These are phyloP conservation scores for Pterophyllum scalare DNA, from an alignment of 2,113 vertebrate genomes.

Conservation along the genomic window DNA sequence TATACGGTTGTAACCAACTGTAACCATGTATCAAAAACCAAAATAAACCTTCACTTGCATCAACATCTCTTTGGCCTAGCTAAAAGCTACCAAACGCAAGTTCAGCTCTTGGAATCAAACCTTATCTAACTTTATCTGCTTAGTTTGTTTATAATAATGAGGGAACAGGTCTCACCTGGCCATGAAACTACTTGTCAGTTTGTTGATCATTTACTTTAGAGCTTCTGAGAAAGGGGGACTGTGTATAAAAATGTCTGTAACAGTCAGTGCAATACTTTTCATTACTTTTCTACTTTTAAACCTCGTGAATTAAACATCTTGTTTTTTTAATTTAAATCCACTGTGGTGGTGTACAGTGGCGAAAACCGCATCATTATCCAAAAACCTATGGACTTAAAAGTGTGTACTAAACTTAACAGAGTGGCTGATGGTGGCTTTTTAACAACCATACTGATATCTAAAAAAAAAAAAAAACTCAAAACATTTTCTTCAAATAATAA, in stretches of 20 bases:
- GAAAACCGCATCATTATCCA: too few species aligned
- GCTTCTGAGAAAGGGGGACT: background rate
- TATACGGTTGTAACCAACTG: too few species aligned
- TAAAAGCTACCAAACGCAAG: background rate
- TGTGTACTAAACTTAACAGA: too few species aligned
- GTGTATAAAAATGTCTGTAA: background rate
- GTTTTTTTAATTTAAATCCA: too few species aligned
- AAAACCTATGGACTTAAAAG: too few species aligned
- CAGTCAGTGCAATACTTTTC: background rate
- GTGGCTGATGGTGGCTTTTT: background rate
- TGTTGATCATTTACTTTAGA: background rate
- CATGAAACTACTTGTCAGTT: background rate
- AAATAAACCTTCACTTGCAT: background rate
- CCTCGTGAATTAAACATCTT: background rate
- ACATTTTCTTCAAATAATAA: background rate
- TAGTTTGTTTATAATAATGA: background rate
- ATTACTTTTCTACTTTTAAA: background rate
- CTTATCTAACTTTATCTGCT: background rate
- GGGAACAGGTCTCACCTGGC: background rate
- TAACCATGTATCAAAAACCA: background rate
- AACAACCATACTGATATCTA: background rate
- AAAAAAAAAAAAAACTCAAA: fast-evolving
- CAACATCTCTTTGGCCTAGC: background rate
- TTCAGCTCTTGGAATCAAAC: background rate
- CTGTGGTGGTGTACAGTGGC: too few species aligned